Conservation (phyloP, 2,888 invertebrate species). For the Eupithecia inturbata region DNA sequence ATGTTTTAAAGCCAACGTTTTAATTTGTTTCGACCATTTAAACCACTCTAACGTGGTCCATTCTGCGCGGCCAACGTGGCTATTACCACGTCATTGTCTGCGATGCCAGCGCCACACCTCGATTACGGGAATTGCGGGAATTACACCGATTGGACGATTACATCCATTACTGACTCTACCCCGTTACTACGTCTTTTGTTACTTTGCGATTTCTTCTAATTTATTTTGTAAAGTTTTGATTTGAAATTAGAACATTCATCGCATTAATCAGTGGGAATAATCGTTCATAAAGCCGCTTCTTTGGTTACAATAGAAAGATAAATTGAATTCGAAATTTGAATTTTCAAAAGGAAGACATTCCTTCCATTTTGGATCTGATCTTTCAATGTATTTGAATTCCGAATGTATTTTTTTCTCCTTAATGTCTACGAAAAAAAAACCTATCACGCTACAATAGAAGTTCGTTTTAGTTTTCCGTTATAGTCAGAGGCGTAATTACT, state of each 20-base stretch:
- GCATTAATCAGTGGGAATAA: neutral
- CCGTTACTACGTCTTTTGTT: conserved; percentile 29
- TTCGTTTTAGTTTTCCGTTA: too few relatives aligned
- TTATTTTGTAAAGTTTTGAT: neutral
- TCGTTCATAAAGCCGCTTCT: neutral
- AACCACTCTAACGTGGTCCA: conserved; percentile 37
- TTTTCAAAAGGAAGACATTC: neutral
- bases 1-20: conserved; percentile 35
- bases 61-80: conserved; percentile 36
- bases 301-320: neutral
- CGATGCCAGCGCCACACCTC: conserved; percentile 42
- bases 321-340: neutral
- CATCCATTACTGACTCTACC: conserved; percentile 32
- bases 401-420: too few relatives aligned
- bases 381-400: too few relatives aligned
- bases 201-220: conserved; percentile 6
- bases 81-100: conserved; percentile 55
- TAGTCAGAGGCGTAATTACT: too few relatives aligned
- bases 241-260: neutral
- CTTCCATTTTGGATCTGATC: too few relatives aligned
- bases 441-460: too few relatives aligned
- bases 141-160: conserved; percentile 41
- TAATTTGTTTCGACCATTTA: conserved; percentile 40
- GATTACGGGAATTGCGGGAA: conserved; percentile 47
- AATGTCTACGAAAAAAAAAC: too few relatives aligned